phyloP scores from a whole-genome alignment of 2,113 vertebrate species.

The Periophthalmodon schlosseri region DNA sequence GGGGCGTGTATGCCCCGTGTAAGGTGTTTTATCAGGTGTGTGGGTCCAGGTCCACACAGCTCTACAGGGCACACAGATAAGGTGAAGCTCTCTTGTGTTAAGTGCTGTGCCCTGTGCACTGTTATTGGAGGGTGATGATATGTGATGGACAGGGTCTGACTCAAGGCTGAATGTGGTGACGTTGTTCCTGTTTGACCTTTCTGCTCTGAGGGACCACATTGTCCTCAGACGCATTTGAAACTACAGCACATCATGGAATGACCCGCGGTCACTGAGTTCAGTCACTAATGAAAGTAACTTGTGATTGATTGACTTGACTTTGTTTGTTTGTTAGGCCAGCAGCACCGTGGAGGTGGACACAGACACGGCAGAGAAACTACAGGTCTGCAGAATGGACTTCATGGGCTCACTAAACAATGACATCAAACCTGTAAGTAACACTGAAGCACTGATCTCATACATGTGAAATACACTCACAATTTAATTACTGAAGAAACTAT shows the following conservation, averaged over 20 bases:
- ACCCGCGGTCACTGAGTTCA: slow-evolving; percentile 20
- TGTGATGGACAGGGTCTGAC: slow-evolving; percentile 73
- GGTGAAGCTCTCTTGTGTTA: slow-evolving; percentile 46
- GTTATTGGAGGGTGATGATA: slow-evolving; percentile 87
- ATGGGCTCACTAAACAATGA: slow-evolving; percentile 90
- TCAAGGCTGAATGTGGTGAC: slow-evolving; percentile 66
- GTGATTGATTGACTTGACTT: background rate
- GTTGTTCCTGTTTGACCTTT: slow-evolving; percentile 61
- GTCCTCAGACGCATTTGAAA: slow-evolving; percentile 40
- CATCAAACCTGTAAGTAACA: slow-evolving; percentile 91
- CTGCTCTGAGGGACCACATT: slow-evolving; percentile 41
- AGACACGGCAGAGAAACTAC: slow-evolving; percentile 90
- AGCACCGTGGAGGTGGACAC: slow-evolving; percentile 94
- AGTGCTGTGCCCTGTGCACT: slow-evolving; percentile 24
- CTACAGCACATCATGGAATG: slow-evolving; percentile 19
- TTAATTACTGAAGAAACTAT: background rate
- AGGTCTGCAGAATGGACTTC: slow-evolving; percentile 88
- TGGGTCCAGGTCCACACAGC: slow-evolving; percentile 39
- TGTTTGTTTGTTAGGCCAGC: slow-evolving; percentile 78
- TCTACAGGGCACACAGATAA: slow-evolving; percentile 28
- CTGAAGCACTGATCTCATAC: background rate
- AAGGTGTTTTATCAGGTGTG: slow-evolving; percentile 64
- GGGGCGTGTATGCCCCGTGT: slow-evolving; percentile 11
- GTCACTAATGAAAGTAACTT: background rate
- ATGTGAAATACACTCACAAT: background rate